Conservation (phyloP, 2,888 invertebrate species). For the Lochmaea capreae region DNA sequence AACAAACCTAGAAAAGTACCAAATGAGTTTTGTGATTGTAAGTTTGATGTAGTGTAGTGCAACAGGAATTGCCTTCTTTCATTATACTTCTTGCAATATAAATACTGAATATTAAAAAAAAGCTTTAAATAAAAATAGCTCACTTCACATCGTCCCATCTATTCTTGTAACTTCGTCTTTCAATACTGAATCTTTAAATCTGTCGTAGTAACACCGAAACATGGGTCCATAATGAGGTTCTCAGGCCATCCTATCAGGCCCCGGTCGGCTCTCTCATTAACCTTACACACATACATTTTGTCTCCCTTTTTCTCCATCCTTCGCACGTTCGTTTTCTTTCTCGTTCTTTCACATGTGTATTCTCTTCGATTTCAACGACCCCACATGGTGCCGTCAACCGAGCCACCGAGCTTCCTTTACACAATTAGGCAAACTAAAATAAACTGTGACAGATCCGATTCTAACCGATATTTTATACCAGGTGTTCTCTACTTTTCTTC, state of each 20-base stretch:
- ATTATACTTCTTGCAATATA: no score
- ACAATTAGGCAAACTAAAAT: conserved; percentile 44
- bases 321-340: conserved; percentile 1
- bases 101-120: no score
- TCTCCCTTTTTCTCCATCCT: neutral
- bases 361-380: conserved; percentile 46
- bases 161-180: conserved; percentile 5
- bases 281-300: conserved; percentile 45
- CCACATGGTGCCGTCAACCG: conserved; percentile 43
- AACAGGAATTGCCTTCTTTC: no score
- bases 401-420: conserved; percentile 40
- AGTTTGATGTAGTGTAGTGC: no score
- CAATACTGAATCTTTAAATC: conserved; percentile 56
- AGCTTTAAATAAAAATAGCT: neutral
- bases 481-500: neutral
- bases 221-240: conserved; percentile 59
- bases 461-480: conserved; percentile 22
- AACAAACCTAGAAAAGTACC: no score
- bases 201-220: conserved; percentile 56
- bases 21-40: no score
- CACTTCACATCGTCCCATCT: neutral
- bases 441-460: conserved; percentile 38
- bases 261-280: conserved; percentile 54
- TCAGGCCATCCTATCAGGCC: conserved; percentile 46
- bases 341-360: conserved; percentile 42